A percentile compares a stretch with the other conserved stretches of the same genome.
Evolutionary conservation across 2,888 invertebrate species (phyloP).

Genomic region (Drosophila paracracens): DNA sequence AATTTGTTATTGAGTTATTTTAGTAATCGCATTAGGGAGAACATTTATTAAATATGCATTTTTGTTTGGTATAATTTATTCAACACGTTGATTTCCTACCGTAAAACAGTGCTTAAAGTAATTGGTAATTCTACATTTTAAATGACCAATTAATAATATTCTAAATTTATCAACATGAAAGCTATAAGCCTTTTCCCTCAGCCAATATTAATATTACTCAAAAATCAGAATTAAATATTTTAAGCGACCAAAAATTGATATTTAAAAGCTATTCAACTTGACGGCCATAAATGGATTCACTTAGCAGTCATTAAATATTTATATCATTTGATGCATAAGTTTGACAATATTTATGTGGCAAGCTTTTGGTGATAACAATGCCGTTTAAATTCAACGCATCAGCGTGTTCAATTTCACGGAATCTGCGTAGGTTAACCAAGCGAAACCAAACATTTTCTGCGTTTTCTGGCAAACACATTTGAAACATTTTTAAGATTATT

Average conservation of each 20-base stretch:
- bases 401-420: conserved; percentile 4
- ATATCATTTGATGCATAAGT: background rate
- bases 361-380: background rate
- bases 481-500: conserved; percentile 26
- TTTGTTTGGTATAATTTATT: background rate
- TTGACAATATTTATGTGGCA: background rate
- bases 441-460: conserved; percentile 38
- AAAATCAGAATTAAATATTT: background rate
- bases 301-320: background rate
- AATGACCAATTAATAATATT: too few species aligned
- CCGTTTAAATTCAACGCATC: background rate
- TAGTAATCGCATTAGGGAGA: background rate
- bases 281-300: background rate
- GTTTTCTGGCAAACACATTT: conserved; percentile 34
- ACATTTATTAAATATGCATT: background rate
- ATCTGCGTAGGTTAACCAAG: conserved; percentile 26
- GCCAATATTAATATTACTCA: background rate
- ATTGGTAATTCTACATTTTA: too few species aligned
- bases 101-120: too few species aligned
- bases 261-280: background rate
- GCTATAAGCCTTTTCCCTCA: too few species aligned
- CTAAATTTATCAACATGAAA: too few species aligned
- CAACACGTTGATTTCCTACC: background rate
- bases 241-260: background rate
- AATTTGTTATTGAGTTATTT: conserved; percentile 1